Base-by-base conservation (phyloP, 2,113 vertebrate species). In the Amphilophus citrinellus region DNA sequence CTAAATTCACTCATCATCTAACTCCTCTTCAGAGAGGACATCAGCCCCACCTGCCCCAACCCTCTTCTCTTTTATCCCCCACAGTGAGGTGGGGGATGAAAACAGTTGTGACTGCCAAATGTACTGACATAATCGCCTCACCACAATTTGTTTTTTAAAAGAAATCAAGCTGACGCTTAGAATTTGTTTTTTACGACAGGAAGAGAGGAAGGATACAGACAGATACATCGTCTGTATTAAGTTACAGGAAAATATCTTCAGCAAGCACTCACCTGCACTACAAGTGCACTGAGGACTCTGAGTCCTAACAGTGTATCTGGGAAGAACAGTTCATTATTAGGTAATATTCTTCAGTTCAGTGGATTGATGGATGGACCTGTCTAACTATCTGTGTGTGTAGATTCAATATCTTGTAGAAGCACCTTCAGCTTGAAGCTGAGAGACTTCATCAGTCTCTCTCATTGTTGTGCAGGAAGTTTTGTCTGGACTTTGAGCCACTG, bases 241-340 rank as follows among this genome's bases (percentile, higher is more conserved):
- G 44, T 68, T 32, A 13, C 18, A 82, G 47, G 6, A 44, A 66
- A 24, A 42, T 82, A 44, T 10, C 50, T 24, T 60, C 24, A 18
- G 20, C 37, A 76, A 68, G 65, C 61, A 83, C 79, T 82, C 30
- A 35, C 5, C 7, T 39, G 3, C 66, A 71, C 35, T 80, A 44
- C 66, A 39, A 75, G 35, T 56, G 13, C 18, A 59, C 47, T 62
- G 50, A 75, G 20, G 71, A 77, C 66, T 77, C 71, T 76, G 15
- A 58, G 60, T 44, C 61, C 8, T 37, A 37, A 76, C 53, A 61
- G 47, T 35, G 8, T 57, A 62, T 62, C 44, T n/a, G 4, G 6
- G 11, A 83, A 30, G 39, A 44, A 50, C 13, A 58, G 14, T 18
- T 57, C 10, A 62, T 32, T 35, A 53, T 42, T 20, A n/a, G 58